Evolutionary conservation across 2,113 vertebrate genomes (phyloP), one percentile per base, ranked within the genome.

Genomic region (Menidia beryllina): DNA sequence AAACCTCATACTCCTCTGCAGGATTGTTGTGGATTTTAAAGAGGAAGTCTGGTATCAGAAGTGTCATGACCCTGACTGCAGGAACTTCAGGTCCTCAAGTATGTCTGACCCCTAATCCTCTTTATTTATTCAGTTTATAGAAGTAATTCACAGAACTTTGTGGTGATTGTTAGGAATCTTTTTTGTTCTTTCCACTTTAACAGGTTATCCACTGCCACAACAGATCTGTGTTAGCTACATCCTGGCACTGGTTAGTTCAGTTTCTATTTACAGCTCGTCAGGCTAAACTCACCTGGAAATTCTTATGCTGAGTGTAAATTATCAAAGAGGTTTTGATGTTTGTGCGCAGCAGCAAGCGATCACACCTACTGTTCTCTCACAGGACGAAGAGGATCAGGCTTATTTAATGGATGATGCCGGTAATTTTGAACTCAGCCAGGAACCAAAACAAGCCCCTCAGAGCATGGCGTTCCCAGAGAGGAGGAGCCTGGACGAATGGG

Each of bases 21-120:
- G 97, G 94, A 95, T 98, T 79, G 79, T 99, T 69, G 94, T 98
- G 78, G 96, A 98, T 89, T 85, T 99, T 20, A 98, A 95, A 93
- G 94, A 95, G 49, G 96, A 98, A 72, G 87, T 95, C 56, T 99
- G 97, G 96, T 98, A 98, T 91, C 98, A 99, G 71, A 98, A 96
- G 90, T 99, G 98, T 77, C 93, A 98, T 0, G 98, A 99, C 49
- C 96, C 97, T 15, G 83, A 95, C 27, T 99, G 98, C 89, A 96
- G 91, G 79, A 97, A 95, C 90, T 99, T 96, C 91, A 95, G 94
- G 81, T 98, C 98, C 57, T 91, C 93, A 53, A 94, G 98, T 98
- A 92, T 21, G 83, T 56, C 3, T 0, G 19, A 50, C 12, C 13
- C 0, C 1, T 23, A 48, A 64, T 25, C 3, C 10, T 38, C 43